Conservation (phyloP, 1,140 invertebrate species). For the Drosophila elegans region DNA sequence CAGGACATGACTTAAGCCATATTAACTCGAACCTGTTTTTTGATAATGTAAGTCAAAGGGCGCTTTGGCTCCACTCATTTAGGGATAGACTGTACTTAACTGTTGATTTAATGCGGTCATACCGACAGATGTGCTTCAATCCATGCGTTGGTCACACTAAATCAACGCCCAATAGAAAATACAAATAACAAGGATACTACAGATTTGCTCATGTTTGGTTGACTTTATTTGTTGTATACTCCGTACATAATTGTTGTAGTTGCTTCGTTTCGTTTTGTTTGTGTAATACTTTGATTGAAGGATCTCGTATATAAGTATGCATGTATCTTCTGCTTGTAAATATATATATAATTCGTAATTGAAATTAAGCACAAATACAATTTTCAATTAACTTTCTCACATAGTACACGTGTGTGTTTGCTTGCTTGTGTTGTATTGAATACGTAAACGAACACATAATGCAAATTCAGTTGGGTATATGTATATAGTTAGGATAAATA, state of each 20-base stretch:
- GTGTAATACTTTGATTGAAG: conserved; percentile 83
- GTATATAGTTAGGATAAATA: conserved; percentile 18
- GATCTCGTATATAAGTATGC: conserved; percentile 70
- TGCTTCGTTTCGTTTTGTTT: conserved; percentile 42
- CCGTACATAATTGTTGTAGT: conserved; percentile 47
- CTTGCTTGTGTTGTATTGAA: conserved; percentile 19
- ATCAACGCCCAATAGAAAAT: background rate
- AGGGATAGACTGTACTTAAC: background rate
- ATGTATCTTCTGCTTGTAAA: conserved; percentile 37
- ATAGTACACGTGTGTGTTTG: conserved; percentile 2
- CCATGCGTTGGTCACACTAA: background rate
- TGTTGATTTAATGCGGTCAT: background rate
- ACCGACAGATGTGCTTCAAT: background rate
- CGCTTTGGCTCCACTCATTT: no score
- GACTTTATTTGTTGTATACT: conserved; percentile 70
- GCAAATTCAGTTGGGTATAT: conserved; percentile 32
- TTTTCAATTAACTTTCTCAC: conserved; percentile 33
- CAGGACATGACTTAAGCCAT: no score
- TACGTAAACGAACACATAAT: conserved; percentile 35
- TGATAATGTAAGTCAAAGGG: no score
- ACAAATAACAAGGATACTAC: background rate
- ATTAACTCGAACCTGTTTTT: no score
- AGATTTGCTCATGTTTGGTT: conserved; percentile 63
- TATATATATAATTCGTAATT: conserved; percentile 45
- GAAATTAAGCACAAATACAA: conserved; percentile 63